These are phyloP conservation scores for Hydriomena furcata DNA, from an alignment of 2,888 invertebrate species.

Conservation along the genomic window DNA sequence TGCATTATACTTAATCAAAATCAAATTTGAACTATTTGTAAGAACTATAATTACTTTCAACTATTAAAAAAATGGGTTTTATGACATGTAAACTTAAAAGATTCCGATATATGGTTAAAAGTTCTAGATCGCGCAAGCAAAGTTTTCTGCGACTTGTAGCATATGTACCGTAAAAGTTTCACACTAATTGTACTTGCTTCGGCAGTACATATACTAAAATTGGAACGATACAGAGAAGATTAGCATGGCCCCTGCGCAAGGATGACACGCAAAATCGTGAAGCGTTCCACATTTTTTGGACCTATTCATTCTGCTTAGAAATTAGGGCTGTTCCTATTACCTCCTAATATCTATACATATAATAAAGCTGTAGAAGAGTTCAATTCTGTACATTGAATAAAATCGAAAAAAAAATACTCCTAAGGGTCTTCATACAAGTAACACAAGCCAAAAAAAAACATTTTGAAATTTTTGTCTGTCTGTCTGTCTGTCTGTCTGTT, in stretches of 20 bases:
- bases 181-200: conserved; percentile 45
- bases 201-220: conserved; percentile 61
- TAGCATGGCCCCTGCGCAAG: conserved; percentile 63
- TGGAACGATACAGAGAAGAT: conserved; percentile 53
- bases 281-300: conserved; percentile 55
- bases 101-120: background rate
- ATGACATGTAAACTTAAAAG: background rate
- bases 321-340: no score
- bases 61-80: conserved; percentile 7
- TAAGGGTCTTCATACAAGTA: no score
- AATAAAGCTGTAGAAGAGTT: no score
- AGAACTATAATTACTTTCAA: background rate
- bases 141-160: conserved; percentile 10
- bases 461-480: no score
- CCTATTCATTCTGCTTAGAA: background rate
- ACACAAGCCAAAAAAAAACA: no score
- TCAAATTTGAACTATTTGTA: background rate
- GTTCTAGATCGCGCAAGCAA: conserved; percentile 36
- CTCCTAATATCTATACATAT: no score
- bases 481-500: no score
- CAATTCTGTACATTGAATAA: no score
- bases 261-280: conserved; percentile 64
- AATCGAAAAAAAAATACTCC: no score
- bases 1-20: background rate
- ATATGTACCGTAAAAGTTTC: conserved; percentile 2